These are phyloP conservation scores for Smithornis capensis DNA, from an alignment of 2,113 vertebrate species.

Conservation along the genomic window DNA sequence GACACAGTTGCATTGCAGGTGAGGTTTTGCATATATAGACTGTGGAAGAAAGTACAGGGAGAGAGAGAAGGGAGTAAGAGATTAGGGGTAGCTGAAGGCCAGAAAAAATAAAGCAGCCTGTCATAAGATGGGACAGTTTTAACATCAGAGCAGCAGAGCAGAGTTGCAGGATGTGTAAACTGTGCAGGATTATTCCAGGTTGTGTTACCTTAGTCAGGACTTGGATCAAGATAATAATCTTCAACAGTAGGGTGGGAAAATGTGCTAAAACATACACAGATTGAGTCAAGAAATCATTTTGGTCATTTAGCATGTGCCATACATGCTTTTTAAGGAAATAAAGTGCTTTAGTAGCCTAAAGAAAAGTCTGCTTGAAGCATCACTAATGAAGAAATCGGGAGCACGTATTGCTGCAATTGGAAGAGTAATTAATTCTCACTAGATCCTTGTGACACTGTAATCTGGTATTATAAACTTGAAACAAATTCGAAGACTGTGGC, in stretches of 20 bases:
- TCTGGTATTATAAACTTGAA: slow-evolving; percentile 14
- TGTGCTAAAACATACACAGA: background rate
- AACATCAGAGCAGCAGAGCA: background rate
- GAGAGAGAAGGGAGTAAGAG: background rate
- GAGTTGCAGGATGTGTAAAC: background rate
- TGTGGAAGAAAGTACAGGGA: background rate
- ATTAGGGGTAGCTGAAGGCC: background rate
- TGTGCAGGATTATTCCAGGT: background rate
- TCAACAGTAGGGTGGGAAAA: background rate
- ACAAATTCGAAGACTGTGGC: background rate
- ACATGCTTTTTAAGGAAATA: background rate
- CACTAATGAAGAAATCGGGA: background rate
- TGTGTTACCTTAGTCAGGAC: background rate
- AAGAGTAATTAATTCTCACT: slow-evolving; percentile 4
- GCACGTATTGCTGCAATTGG: background rate
- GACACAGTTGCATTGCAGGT: background rate
- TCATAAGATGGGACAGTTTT: background rate
- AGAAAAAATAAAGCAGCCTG: background rate
- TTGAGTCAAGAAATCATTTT: background rate
- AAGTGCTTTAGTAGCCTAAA: background rate
- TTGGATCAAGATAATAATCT: background rate
- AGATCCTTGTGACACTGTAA: background rate
- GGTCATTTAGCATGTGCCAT: background rate
- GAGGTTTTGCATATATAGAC: background rate
- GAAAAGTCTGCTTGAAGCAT: background rate